Evolutionary conservation across 2,113 vertebrate species (phyloP).

Genomic region (Desmodus rotundus): DNA sequence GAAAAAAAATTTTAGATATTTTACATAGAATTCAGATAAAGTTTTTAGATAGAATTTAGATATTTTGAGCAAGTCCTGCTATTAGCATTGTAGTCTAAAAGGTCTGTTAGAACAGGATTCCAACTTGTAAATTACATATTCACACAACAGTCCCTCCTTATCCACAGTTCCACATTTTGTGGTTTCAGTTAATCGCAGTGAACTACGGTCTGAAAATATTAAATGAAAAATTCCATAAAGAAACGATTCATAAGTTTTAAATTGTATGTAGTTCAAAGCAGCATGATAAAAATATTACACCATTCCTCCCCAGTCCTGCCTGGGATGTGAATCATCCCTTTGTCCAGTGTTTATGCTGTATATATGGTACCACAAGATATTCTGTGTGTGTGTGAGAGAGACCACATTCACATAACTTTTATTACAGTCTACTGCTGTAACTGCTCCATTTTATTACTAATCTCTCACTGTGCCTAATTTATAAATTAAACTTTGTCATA

Average conservation of each 20-base stretch:
- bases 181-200: neutral
- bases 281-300: neutral
- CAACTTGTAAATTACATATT: neutral
- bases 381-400: too few species aligned
- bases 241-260: neutral
- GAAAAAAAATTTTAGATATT: neutral
- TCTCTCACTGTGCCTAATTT: neutral
- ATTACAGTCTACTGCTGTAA: neutral
- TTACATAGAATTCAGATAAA: neutral
- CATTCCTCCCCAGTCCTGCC: too few species aligned
- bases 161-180: neutral
- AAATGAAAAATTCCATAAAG: neutral
- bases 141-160: neutral
- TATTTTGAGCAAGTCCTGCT: neutral
- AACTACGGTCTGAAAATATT: neutral
- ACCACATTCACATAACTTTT: neutral
- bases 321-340: neutral
- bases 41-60: neutral
- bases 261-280: neutral
- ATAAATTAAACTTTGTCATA: neutral
- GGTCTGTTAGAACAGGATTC: neutral
- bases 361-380: neutral
- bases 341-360: neutral
- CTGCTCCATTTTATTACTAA: neutral
- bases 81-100: neutral